These are phyloP conservation scores for Rhagophthalmus giganteus DNA, from an alignment of 2,888 invertebrate species.

Conservation along the genomic window DNA sequence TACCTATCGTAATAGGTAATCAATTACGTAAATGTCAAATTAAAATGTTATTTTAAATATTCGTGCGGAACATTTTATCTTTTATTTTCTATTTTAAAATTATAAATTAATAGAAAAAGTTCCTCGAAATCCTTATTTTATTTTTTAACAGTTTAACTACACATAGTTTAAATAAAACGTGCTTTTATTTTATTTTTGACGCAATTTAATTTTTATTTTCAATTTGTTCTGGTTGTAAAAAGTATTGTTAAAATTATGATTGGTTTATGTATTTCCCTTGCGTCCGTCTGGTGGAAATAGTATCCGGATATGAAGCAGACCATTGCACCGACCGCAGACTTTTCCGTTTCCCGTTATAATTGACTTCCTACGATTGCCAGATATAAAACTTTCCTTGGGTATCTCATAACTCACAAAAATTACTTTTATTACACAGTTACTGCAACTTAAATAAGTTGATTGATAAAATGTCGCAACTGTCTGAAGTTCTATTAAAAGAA, in stretches of 20 bases:
- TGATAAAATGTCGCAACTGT: too few species aligned
- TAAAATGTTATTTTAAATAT: too few species aligned
- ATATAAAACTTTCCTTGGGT: slow-evolving; percentile 22
- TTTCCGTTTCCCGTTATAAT: slow-evolving; percentile 30
- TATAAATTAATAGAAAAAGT: too few species aligned
- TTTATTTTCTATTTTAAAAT: too few species aligned
- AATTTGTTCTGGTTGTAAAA: slow-evolving; percentile 6
- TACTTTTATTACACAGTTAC: slow-evolving; percentile 12
- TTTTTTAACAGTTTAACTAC: too few species aligned
- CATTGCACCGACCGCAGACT: slow-evolving; percentile 29
- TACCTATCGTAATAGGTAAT: too few species aligned
- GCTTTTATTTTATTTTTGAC: neutral
- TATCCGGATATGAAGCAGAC: slow-evolving; percentile 35
- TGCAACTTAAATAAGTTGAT: neutral
- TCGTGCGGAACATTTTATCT: too few species aligned
- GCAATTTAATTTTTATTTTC: slow-evolving; percentile 2
- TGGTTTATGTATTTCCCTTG: slow-evolving; percentile 28
- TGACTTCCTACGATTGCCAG: slow-evolving; percentile 23
- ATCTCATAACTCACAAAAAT: slow-evolving; percentile 14
- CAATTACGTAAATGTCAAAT: too few species aligned
- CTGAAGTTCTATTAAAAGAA: too few species aligned
- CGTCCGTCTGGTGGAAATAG: slow-evolving; percentile 28
- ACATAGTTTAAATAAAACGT: neutral
- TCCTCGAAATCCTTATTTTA: too few species aligned
- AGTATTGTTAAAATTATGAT: slow-evolving; percentile 23